Conservation (phyloP, 2,113 vertebrate genomes). For the Bubalus kerabau region DNA sequence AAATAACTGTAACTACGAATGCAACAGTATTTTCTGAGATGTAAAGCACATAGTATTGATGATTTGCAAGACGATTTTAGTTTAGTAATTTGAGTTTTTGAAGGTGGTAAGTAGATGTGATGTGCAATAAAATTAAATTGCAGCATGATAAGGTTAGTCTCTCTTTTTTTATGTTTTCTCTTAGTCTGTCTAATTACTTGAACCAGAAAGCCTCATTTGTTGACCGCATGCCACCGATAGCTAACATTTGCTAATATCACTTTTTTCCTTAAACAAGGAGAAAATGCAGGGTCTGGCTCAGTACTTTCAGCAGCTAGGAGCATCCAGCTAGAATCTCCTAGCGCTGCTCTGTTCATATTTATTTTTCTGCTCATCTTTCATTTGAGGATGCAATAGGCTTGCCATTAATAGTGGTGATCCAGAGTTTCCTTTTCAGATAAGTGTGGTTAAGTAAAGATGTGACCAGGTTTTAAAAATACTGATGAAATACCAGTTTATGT, state of each 20-base stretch:
- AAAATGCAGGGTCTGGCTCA: background rate
- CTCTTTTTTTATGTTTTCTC: background rate
- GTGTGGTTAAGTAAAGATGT: background rate
- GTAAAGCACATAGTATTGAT: background rate
- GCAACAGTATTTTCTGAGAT: background rate
- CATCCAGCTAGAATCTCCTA: background rate
- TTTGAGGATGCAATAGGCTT: background rate
- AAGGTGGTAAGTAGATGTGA: background rate
- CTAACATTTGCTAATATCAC: background rate
- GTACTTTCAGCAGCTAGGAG: background rate
- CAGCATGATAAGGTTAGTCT: background rate
- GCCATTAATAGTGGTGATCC: background rate
- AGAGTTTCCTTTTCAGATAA: slow-evolving; percentile 9
- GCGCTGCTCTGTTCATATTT: background rate
- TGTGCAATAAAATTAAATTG: background rate
- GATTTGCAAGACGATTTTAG: background rate
- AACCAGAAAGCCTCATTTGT: background rate
- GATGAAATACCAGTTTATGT: background rate
- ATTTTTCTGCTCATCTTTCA: background rate
- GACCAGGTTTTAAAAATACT: background rate
- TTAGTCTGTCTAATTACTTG: background rate
- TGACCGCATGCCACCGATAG: accelerated
- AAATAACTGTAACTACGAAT: background rate
- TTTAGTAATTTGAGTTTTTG: background rate
- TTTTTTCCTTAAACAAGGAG: background rate